A percentile compares a stretch with the other conserved stretches of the same genome.
Conservation (phyloP, 2,888 invertebrate genomes). For the Mesorhabditis spiculigera region DNA sequence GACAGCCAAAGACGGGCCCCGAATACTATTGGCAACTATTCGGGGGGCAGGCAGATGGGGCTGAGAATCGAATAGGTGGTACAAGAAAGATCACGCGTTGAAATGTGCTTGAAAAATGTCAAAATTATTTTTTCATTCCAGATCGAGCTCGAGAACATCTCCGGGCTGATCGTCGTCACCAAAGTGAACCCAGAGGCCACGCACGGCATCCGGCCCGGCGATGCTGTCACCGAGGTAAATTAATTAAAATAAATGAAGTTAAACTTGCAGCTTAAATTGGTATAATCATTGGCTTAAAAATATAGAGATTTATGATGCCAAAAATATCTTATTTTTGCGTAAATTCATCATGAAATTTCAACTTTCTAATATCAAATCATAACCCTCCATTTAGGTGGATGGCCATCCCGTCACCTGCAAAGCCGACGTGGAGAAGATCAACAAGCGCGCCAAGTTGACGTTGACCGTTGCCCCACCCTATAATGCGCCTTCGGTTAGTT, state of each 20-base stretch:
- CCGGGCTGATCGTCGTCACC: slow-evolving; percentile 43
- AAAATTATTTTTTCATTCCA: slow-evolving; percentile 12
- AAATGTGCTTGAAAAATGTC: background rate
- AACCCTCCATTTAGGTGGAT: slow-evolving; percentile 62
- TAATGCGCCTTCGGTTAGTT: slow-evolving; percentile 45
- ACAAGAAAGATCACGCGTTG: background rate
- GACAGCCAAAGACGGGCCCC: too few species aligned
- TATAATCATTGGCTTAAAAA: too few species aligned
- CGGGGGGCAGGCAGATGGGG: too few species aligned
- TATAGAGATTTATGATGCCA: too few species aligned
- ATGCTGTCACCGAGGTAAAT: slow-evolving; percentile 79
- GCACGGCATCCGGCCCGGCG: slow-evolving; percentile 75
- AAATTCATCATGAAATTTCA: too few species aligned
- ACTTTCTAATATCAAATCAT: too few species aligned
- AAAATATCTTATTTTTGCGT: too few species aligned
- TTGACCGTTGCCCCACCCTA: slow-evolving; percentile 74
- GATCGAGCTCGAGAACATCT: slow-evolving; percentile 43
- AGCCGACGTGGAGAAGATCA: slow-evolving; percentile 26
- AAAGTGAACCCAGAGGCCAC: slow-evolving; percentile 39
- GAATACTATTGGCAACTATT: too few species aligned
- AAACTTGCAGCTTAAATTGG: background rate
- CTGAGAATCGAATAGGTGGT: too few species aligned
- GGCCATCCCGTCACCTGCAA: slow-evolving; percentile 71
- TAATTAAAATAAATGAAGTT: slow-evolving; percentile 81
- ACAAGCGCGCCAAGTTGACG: slow-evolving; percentile 80